Evolutionary conservation across 2,888 invertebrate species (phyloP).

Genomic region (Lepas anatifera): DNA sequence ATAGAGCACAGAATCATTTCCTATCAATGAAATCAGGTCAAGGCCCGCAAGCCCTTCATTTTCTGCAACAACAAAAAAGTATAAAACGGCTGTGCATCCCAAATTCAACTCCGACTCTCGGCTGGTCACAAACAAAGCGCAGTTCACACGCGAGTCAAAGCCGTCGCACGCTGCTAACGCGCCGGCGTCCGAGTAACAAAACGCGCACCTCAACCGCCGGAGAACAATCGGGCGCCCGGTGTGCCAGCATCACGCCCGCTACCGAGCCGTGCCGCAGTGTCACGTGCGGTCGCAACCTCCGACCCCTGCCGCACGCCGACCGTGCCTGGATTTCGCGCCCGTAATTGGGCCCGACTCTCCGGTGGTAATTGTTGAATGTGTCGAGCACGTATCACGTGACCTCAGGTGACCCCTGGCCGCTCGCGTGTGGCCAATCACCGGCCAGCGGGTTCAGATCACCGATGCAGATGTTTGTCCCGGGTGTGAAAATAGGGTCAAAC

Average conservation of each 20-base stretch:
- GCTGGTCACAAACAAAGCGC: too few relatives aligned
- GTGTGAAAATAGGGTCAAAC: slow-evolving; percentile 11
- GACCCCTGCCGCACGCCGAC: not conserved
- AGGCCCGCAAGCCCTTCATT: too few relatives aligned
- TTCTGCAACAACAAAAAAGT: too few relatives aligned
- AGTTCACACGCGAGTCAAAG: too few relatives aligned
- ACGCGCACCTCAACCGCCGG: too few relatives aligned
- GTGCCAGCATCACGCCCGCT: not conserved
- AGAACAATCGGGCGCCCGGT: not conserved
- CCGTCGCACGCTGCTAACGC: too few relatives aligned
- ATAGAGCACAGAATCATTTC: too few relatives aligned
- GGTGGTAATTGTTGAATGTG: slow-evolving; percentile 2
- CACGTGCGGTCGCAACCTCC: not conserved
- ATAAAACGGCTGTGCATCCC: too few relatives aligned
- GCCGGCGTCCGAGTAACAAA: too few relatives aligned
- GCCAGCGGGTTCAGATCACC: not conserved
- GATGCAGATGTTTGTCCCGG: not conserved
- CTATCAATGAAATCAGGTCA: too few relatives aligned
- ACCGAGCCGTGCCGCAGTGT: not conserved
- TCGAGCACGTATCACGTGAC: not conserved
- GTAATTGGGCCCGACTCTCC: not conserved
- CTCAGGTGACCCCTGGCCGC: not conserved
- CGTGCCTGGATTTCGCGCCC: slow-evolving; percentile 5
- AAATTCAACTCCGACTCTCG: too few relatives aligned
- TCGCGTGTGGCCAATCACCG: not conserved